Conservation (phyloP, 2,888 invertebrate species). For the Zele albiditarsus region DNA sequence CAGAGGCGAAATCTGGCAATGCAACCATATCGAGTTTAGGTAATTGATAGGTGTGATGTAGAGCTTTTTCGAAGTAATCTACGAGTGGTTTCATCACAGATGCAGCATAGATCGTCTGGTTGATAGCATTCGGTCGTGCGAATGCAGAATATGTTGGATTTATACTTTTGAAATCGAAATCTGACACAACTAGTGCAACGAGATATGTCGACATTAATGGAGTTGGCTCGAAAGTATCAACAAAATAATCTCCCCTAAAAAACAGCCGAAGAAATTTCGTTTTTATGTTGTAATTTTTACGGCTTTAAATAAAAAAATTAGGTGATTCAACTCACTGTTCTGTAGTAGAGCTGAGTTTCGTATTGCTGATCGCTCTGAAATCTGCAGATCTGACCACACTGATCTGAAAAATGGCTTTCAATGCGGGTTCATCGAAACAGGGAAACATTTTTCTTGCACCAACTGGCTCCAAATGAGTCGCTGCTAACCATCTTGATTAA, state of each 20-base stretch:
- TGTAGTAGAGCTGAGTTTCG: conserved; percentile 55
- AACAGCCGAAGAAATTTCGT: conserved; percentile 13
- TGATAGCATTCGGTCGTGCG: conserved; percentile 80
- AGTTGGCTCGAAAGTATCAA: conserved; percentile 74
- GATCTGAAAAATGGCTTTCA: conserved; percentile 80
- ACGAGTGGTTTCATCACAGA: conserved; percentile 72
- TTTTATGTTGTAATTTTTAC: background rate
- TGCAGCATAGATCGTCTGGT: conserved; percentile 79
- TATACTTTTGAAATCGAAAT: conserved; percentile 74
- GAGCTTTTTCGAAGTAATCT: conserved; percentile 69
- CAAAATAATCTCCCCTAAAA: conserved; percentile 52
- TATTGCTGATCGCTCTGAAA: conserved; percentile 63
- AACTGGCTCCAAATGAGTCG: conserved; percentile 82
- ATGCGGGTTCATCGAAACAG: conserved; percentile 81
- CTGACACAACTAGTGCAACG: conserved; percentile 87
- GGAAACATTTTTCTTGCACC: conserved; percentile 84
- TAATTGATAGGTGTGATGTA: conserved; percentile 71
- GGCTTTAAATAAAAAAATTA: background rate
- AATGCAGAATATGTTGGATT: conserved; percentile 66
- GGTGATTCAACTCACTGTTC: conserved; percentile 49
- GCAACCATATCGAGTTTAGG: conserved; percentile 76
- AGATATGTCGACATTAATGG: conserved; percentile 88
- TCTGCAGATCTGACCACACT: conserved; percentile 67
- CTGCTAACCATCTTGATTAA: conserved; percentile 76
- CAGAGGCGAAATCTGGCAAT: conserved; percentile 75